phyloP scores from a whole-genome alignment of 2,113 vertebrate species.

The Zingel zingel region DNA sequence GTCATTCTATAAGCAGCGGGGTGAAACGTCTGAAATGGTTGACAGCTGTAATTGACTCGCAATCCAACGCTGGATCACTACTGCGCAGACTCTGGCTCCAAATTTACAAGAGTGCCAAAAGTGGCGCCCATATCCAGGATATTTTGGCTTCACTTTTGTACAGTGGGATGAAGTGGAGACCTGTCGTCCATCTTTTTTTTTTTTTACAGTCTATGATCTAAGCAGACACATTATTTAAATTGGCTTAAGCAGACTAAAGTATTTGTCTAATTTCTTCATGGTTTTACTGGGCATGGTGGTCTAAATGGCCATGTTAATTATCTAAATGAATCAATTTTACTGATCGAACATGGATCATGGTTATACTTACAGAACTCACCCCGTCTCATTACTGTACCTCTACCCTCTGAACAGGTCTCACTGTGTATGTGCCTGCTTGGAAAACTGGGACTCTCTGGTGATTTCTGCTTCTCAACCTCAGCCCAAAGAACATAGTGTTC shows the following conservation, averaged over 20 bases:
- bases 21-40: too few relatives aligned
- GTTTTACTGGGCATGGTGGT: not conserved
- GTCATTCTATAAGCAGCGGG: too few relatives aligned
- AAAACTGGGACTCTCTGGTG: conserved; percentile 54
- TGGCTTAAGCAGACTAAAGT: not conserved
- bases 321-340: not conserved
- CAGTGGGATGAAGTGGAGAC: too few relatives aligned
- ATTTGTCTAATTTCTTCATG: not conserved
- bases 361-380: not conserved
- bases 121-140: too few relatives aligned
- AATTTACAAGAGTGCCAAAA: too few relatives aligned
- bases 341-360: not conserved
- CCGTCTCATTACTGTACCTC: conserved; percentile 10
- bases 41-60: too few relatives aligned
- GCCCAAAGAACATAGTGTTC: conserved; percentile 68
- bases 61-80: too few relatives aligned
- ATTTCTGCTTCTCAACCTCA: conserved; percentile 59
- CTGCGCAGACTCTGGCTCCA: too few relatives aligned
- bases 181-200: too few relatives aligned
- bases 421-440: conserved; percentile 43
- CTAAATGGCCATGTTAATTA: not conserved
- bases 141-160: too few relatives aligned
- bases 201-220: not conserved
- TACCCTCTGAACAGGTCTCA: conserved; percentile 23
- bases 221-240: not conserved